These are phyloP conservation scores for Montipora sp. DNA, from an alignment of 64 coral and sea anemone genomes.

Conservation along the genomic window DNA sequence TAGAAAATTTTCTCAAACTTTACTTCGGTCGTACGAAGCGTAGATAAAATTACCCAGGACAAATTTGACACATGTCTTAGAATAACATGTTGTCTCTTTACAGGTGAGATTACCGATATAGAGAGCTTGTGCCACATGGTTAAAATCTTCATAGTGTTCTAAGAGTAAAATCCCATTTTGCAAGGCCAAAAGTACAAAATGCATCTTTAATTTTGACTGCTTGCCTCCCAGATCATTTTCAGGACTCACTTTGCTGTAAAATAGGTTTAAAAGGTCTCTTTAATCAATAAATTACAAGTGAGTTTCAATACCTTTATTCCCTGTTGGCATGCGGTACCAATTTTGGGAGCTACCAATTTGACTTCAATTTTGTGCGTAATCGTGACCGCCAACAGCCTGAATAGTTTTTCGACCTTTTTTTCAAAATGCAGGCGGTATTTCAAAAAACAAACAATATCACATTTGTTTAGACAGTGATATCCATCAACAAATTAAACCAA, in stretches of 20 bases:
- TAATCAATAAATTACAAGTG: not conserved
- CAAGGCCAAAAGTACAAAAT: not conserved
- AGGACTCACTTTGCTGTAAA: slow-evolving; percentile 17
- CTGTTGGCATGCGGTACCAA: not conserved
- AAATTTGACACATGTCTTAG: no score
- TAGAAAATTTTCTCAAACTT: no score
- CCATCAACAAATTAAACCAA: no score
- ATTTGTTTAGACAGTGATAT: no score
- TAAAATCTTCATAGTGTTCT: slow-evolving; percentile 3
- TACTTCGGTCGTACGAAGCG: no score
- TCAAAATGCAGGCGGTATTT: not conserved
- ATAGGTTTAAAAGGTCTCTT: not conserved
- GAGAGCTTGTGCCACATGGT: not conserved
- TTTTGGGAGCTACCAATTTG: slow-evolving; percentile 18
- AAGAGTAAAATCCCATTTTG: slow-evolving; percentile 18
- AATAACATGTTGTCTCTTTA: no score
- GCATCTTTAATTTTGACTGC: not conserved
- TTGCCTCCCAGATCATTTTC: not conserved
- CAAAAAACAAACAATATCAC: no score
- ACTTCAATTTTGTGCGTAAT: not conserved
- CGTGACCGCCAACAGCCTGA: not conserved
- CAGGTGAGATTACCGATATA: not conserved
- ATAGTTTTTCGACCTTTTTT: slow-evolving; percentile 5
- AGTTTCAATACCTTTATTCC: slow-evolving; percentile 18
- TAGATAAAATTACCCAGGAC: no score